Base-by-base conservation (phyloP, 64 coral and sea anemone species). In the Hydrozoanthus tunicans region DNA sequence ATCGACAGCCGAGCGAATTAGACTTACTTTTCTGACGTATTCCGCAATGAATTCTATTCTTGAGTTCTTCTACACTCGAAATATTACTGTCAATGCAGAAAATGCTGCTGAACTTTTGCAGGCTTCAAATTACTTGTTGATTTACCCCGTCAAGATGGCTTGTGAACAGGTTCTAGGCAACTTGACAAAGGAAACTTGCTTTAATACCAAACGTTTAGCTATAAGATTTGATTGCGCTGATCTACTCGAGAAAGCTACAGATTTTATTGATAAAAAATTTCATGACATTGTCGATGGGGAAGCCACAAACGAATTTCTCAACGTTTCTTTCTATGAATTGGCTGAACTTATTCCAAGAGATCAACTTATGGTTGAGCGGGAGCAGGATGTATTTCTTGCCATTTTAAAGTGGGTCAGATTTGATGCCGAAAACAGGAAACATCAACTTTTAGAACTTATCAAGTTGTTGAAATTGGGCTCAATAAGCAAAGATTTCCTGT, bases 341-440 rank as follows among this genome's bases (percentile, higher is more conserved):
- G 69, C 70, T 7, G 54, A 73, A 15, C 17, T 88, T 59, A 43
- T 88, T 60, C 60, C 84, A 73, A 73, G 69, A 57, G 68, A 88
- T 60, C 54, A 88, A 74, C 23, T 88, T 51, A 60, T 74, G 68
- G 84, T 88, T 23, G n/a, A 7, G 52, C 58, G 54, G 7, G 84
- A 88, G 53, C 67, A 51, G 6, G 66, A 88, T 88, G 84, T 88
- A 57, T 88, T 88, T 59, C 20, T 73, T 88, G 84, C 84, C 57
- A 53, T 88, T 1, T 25, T 88, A 56, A 88, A 88, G 56, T 88
- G 84, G 84, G 84, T 88, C 13, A 53, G 24, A 58, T 12, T 59
- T 88, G 84, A 88, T 59, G 56, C 11, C 6, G 54, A 58, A 9
- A 88, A 74, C n/a, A 67, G 84, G 5, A 88, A 61, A 5, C 23